Conservation (phyloP, 2,888 invertebrate genomes). For the Macrosiphum euphorbiae region DNA sequence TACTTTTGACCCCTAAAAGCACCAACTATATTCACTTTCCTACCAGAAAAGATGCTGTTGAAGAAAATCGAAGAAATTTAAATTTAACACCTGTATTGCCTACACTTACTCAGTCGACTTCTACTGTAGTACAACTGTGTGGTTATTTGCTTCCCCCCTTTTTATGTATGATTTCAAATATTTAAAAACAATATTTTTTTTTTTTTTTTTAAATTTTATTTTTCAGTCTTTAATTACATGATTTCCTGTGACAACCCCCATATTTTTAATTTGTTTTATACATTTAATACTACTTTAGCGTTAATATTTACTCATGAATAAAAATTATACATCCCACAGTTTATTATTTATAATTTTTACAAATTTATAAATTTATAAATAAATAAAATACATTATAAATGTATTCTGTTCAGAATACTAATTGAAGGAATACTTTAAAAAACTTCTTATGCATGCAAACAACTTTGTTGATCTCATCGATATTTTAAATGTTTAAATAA, state of each 20-base stretch:
- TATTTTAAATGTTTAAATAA: not conserved
- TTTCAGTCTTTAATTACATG: not conserved
- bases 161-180: not conserved
- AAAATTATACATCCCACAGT: not conserved
- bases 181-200: too few species aligned
- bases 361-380: not conserved
- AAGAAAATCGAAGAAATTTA: not conserved
- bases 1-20: too few species aligned
- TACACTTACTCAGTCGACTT: not conserved
- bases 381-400: not conserved
- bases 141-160: not conserved
- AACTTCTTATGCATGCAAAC: not conserved
- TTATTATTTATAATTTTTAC: not conserved
- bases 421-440: not conserved
- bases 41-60: too few species aligned
- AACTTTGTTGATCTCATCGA: not conserved
- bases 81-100: not conserved
- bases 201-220: too few species aligned
- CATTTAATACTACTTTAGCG: not conserved
- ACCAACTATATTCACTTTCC: too few species aligned
- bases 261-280: not conserved
- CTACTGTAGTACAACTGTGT: not conserved
- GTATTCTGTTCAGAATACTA: not conserved
- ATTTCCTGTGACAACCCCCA: not conserved
- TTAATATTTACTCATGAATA: not conserved